Base-by-base conservation (phyloP, 2,888 invertebrate species). In the Eupithecia exiguata region DNA sequence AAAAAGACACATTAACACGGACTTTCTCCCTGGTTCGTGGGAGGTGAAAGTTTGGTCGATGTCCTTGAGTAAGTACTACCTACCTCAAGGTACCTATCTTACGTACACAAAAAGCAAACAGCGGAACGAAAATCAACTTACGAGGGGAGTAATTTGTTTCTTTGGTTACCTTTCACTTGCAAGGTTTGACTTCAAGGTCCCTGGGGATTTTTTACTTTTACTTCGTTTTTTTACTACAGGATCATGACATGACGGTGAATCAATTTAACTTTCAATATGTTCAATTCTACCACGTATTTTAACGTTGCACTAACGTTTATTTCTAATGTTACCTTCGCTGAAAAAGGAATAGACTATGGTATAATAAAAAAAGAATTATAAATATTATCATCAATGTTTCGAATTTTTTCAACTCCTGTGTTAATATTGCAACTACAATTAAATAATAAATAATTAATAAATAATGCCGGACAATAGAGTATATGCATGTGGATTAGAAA, bases 31-130 rank as follows among this genome's bases (percentile, higher is more conserved):
- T 83, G 84, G 86, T 86, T 84, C 83, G 89, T 88, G 88, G 86
- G 89, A 87, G 91, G 93, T 92, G 93, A 93, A 93, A 93, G 93
- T 90, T 84, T 78, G 84, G 77, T 77, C 74, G 82, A 84, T 89
- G 91, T 89, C 92, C 92, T 92, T 92, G 92, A 88, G 84, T 79
- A 84, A 84, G 5, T 53, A 49, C 49, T 49, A 49, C 21, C 25
- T 58, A 58, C 21, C 58, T 58, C 21, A 58, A 25, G 49, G 36
- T 61, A 61, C 6, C 36, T 63, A 36, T 36, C 87, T 84, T 83
- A 81, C 82, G 82, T 85, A 86, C 84, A 86, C 84, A 80, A 85
- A 80, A 82, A 84, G 84, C 84, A 82, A 72, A 74, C 70, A 79
- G 84, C 84, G 86, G 84, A 78, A 73, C 73, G 69, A 77, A 81